phyloP scores from a whole-genome alignment of 2,888 invertebrate genomes.

The Epinotia ramella region DNA sequence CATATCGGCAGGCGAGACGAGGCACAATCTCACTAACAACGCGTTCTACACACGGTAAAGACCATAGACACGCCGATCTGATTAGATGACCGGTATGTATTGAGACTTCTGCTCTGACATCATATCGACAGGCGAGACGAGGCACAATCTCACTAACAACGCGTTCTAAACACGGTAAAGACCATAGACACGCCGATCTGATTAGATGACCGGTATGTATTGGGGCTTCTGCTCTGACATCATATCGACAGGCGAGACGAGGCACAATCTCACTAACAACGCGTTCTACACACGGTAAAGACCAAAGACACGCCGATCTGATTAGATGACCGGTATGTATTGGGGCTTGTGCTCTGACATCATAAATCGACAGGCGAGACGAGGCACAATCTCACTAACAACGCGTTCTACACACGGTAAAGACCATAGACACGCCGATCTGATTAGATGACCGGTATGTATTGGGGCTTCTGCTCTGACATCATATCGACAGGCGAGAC shows the following conservation, averaged over 20 bases:
- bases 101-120: slow-evolving; percentile 87
- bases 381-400: slow-evolving; percentile 86
- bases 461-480: no score
- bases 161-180: slow-evolving; percentile 86
- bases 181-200: background rate
- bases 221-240: slow-evolving; percentile 87
- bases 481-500: no score
- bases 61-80: background rate
- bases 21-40: slow-evolving; percentile 86
- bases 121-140: slow-evolving; percentile 83
- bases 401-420: slow-evolving; percentile 86
- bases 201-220: no score
- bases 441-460: no score
- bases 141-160: slow-evolving; percentile 86
- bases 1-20: slow-evolving; percentile 83
- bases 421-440: slow-evolving; percentile 1
- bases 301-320: background rate
- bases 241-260: slow-evolving; percentile 83
- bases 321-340: no score
- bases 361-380: slow-evolving; percentile 84
- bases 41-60: slow-evolving; percentile 86
- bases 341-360: slow-evolving; percentile 87
- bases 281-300: slow-evolving; percentile 86
- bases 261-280: slow-evolving; percentile 86
- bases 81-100: no score